Evolutionary conservation across 2,888 invertebrate genomes (phyloP), one percentile per base, ranked within the genome.

Genomic region (Protula sp.): DNA sequence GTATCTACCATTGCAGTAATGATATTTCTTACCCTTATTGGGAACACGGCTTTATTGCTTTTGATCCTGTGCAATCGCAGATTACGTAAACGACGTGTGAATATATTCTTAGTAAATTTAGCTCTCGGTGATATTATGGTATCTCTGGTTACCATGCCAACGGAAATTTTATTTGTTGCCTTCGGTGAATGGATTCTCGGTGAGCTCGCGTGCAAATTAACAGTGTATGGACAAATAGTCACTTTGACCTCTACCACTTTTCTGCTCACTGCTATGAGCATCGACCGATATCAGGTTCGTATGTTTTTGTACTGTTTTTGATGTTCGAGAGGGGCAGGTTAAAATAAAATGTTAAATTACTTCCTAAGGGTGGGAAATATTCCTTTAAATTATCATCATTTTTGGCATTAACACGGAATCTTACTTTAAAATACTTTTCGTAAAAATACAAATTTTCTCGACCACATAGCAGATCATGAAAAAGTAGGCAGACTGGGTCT

Each of bases 101-200:
- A 82, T 65, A 74, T 82, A 24, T 82, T 82, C 64, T 78, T 82
- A 28, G 68, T 82, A 27, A 80, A 82, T 66, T 67, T 82, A 54
- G 82, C 82, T 22, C 68, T 81, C 27, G 82, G 80, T 0, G 82
- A 82, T 69, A 68, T 82, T 31, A 77, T 81, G 24, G 81, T 82
- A 3, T 81, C 81, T 31, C 66, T 74, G 38, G 75, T 82, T 30
- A 81, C 81, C 2, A 82, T 82, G 80, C 76, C 81, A 24, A 77
- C 79, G 4, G 82, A 82, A 65, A 75, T 82, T 29, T 65, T 82
- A 19, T 78, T 81, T 60, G 74, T 78, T 31, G 77, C 79, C 0
- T 81, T 80, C 61, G 79, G 79, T 2, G 80, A 82, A 64, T 82
- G 82, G 82, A 76, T 80, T 5, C 70, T 82, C 19, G 82, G 82